Conservation (phyloP, 2,113 vertebrate genomes). For the Esox niger region DNA sequence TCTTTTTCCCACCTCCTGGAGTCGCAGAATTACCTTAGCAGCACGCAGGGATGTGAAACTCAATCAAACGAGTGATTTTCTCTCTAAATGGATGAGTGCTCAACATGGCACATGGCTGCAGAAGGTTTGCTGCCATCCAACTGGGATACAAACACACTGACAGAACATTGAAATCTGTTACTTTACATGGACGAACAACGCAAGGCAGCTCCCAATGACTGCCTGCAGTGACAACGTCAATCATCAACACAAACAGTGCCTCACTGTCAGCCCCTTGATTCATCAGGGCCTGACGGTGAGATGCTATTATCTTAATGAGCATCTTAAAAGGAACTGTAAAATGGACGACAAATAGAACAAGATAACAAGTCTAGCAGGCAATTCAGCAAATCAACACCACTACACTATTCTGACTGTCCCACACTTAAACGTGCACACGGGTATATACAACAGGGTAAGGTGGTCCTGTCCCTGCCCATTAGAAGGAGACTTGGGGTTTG, state of each 20-base stretch:
- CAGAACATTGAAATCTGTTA: not conserved
- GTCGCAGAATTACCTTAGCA: constrained; percentile 15
- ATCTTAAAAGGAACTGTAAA: not conserved
- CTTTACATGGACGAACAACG: not conserved
- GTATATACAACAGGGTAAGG: not conserved
- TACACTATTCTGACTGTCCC: not conserved
- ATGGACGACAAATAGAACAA: not conserved
- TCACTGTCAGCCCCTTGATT: not conserved
- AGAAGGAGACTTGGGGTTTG: too few relatives aligned
- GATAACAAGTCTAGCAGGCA: not conserved
- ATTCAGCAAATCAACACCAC: not conserved
- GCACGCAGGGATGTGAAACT: constrained; percentile 16
- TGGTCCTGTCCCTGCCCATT: too few relatives aligned
- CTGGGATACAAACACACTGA: not conserved
- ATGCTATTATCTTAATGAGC: not conserved
- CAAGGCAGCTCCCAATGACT: not conserved
- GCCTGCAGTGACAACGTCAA: too few relatives aligned
- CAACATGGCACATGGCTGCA: not conserved
- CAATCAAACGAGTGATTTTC: not conserved
- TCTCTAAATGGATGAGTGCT: not conserved
- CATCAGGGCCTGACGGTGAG: not conserved
- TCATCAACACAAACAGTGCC: not conserved
- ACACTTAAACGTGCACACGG: not conserved
- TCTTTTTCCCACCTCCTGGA: constrained; percentile 1
- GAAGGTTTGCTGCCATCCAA: not conserved